Conservation (phyloP, 1,140 invertebrate genomes). For the Hyphantria cunea region DNA sequence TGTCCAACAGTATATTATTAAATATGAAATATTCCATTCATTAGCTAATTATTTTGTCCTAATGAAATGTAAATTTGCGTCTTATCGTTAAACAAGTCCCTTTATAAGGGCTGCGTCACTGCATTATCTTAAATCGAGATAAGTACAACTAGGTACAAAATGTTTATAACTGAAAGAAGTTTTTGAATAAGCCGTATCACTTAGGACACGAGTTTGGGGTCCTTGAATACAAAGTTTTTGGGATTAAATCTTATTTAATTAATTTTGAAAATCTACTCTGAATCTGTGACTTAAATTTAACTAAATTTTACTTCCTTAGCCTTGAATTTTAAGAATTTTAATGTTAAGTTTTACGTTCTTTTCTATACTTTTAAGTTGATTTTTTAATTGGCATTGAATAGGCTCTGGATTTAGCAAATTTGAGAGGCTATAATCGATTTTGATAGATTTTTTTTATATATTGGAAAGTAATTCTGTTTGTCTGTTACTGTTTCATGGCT, state of each 20-base stretch:
- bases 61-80: conserved; percentile 2
- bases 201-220: background rate
- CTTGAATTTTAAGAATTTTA: no score
- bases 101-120: background rate
- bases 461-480: no score
- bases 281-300: background rate
- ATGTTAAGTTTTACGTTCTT: no score
- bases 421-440: no score
- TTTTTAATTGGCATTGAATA: no score
- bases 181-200: background rate
- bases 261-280: background rate
- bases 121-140: conserved; percentile 2
- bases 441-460: no score
- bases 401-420: no score
- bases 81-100: conserved; percentile 1
- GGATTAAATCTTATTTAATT: background rate
- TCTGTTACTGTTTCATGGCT: no score
- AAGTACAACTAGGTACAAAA: conserved; percentile 14
- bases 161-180: conserved; percentile 8
- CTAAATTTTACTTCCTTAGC: no score
- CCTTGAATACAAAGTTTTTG: conserved; percentile 2
- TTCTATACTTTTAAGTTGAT: no score
- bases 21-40: no score
- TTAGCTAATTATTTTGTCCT: conserved; percentile 7
- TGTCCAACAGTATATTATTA: no score